A percentile compares a stretch with the other conserved stretches of the same genome.
Conservation (phyloP, 2,797 vertebrate species). For the Coendou prehensilis region DNA sequence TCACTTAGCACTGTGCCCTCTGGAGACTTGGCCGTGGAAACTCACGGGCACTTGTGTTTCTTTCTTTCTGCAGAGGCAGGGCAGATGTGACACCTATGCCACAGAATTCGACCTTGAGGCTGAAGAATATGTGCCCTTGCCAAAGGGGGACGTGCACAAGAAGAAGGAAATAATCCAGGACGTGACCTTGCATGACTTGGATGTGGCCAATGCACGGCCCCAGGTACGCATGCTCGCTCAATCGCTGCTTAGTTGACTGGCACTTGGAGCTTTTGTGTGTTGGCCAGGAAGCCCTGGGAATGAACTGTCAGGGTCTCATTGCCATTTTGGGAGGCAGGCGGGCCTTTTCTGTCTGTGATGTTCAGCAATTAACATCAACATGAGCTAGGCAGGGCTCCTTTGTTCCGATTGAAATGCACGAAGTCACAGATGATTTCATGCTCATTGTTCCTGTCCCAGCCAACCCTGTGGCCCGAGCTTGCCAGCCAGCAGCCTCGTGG, state of each 20-base stretch:
- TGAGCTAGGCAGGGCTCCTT: conserved; percentile 52
- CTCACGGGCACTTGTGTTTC: conserved; percentile 21
- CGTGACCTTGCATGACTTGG: conserved; percentile 98
- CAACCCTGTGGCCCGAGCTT: conserved; percentile 17
- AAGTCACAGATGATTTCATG: conserved; percentile 67
- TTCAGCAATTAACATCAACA: conserved; percentile 67
- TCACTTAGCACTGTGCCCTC: conserved; percentile 81
- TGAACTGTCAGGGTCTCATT: conserved; percentile 45
- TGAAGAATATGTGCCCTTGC: conserved; percentile 98
- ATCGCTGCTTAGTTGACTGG: not conserved
- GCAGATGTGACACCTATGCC: conserved; percentile 98
- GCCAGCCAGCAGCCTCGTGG: conserved; percentile 64
- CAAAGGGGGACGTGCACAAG: conserved; percentile 99
- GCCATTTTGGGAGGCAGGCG: not conserved
- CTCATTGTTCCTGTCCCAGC: conserved; percentile 48
- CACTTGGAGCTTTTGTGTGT: not conserved
- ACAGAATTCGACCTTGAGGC: conserved; percentile 99
- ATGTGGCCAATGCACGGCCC: conserved; percentile 97
- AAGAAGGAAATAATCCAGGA: conserved; percentile 99
- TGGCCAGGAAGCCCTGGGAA: not conserved
- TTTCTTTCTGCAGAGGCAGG: conserved; percentile 94
- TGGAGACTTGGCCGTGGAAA: conserved; percentile 85
- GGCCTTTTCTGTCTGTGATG: conserved; percentile 71
- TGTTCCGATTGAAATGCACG: conserved; percentile 23
- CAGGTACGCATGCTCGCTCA: conserved; percentile 91